Evolutionary conservation across 1,140 invertebrate genomes (phyloP), one percentile per base, ranked within the genome.

Genomic region (Panulirus ornatus): DNA sequence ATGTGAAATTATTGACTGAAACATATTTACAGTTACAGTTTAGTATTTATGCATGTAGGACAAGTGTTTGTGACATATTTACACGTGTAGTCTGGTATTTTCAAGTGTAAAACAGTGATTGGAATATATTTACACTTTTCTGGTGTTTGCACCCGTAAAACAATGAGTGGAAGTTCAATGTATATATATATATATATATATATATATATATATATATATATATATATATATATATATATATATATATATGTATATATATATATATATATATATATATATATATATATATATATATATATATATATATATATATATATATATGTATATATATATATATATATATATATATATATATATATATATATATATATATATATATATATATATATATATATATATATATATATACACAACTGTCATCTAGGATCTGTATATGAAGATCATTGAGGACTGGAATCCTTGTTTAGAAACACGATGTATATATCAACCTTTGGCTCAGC

Each of bases 151-250:
- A n/a, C n/a, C n/a, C n/a, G n/a, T n/a, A n/a, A n/a, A n/a, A n/a
- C n/a, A n/a, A n/a, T n/a, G n/a, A n/a, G n/a, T n/a, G n/a, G n/a
- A n/a, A n/a, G n/a, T n/a, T n/a, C n/a, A n/a, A 47, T 47, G 14
- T 47, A 14, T 47, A 47, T 47, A 47, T 47, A 47, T 47, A 47
- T 47, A 47, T 47, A 47, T 47, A 47, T 47, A 47, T 47, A 70
- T 70, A 70, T 70, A n/a, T 70, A 70, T 70, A 70, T 70, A 70
- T 70, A 70, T 70, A 70, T 70, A 70, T 70, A 70, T 70, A 70
- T 70, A n/a, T 70, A 70, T 70, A 70, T 70, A 70, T 70, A 70
- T 70, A 70, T 70, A 70, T 70, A 70, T 70, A 70, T 70, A 70
- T 70, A 70, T 70, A 70, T 70, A 70, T 70, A 70, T 70, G 30